A percentile compares a stretch with the other conserved stretches of the same genome.
Conservation (phyloP, 2,888 invertebrate species). For the Idaea straminata region DNA sequence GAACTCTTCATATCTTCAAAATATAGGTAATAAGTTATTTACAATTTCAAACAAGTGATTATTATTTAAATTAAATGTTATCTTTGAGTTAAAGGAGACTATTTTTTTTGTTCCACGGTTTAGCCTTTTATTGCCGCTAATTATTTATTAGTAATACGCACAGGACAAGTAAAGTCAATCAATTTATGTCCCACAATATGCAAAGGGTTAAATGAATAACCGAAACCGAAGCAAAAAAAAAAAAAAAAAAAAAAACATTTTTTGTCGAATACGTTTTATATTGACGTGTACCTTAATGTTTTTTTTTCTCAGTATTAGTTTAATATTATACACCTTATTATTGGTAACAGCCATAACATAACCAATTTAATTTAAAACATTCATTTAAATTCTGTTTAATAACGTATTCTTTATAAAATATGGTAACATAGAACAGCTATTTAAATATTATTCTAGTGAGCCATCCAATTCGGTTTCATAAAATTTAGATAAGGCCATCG, state of each 20-base stretch:
- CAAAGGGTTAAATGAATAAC: too few species aligned
- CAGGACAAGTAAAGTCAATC: too few species aligned
- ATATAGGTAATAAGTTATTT: too few species aligned
- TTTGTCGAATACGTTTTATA: not conserved
- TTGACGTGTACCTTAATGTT: conserved; percentile 11
- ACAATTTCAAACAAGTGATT: too few species aligned
- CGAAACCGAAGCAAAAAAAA: too few species aligned
- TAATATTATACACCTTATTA: not conserved
- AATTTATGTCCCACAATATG: too few species aligned
- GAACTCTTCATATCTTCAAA: too few species aligned
- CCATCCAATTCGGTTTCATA: not conserved
- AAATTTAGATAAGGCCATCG: not conserved
- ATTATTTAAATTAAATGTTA: too few species aligned
- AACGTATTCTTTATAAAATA: not conserved
- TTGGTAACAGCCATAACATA: not conserved
- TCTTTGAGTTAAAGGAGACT: too few species aligned
- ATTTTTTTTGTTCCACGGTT: too few species aligned
- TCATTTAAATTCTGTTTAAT: not conserved
- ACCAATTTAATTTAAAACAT: not conserved
- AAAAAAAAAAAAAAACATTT: not conserved
- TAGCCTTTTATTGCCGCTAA: too few species aligned
- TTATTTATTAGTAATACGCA: too few species aligned
- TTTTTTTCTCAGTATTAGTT: not conserved
- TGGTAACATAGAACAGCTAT: not conserved
- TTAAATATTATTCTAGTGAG: not conserved